phyloP scores from a whole-genome alignment of 1,140 invertebrate species.

The Diorhabda elongata region DNA sequence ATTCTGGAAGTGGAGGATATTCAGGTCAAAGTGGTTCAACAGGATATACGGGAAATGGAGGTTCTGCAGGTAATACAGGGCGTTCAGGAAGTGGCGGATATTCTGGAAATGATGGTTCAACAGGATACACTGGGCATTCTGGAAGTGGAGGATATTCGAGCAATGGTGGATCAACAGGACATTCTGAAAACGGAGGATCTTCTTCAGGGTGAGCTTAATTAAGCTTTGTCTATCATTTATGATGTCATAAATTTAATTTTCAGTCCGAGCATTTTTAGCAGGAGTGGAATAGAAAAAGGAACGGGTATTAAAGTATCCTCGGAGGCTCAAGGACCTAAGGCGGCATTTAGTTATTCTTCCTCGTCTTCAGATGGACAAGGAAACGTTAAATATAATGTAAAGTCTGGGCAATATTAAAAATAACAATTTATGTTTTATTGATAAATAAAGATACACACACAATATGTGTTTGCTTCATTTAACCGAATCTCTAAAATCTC shows the following conservation, averaged over 20 bases:
- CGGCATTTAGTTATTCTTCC: conserved; percentile 39
- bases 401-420: conserved; percentile 40
- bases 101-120: too few species aligned
- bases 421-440: not conserved
- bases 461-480: not conserved
- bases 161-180: too few species aligned
- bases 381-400: conserved; percentile 38
- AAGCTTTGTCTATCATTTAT: too few species aligned
- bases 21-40: not conserved
- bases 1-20: conserved; percentile 12
- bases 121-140: too few species aligned
- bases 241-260: conserved; percentile 5
- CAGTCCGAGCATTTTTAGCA: conserved; percentile 37
- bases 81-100: conserved; percentile 7
- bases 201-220: too few species aligned
- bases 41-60: conserved; percentile 26
- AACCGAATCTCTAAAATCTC: too few species aligned
- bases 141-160: too few species aligned
- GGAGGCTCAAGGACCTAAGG: conserved; percentile 35
- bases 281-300: conserved; percentile 38
- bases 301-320: conserved; percentile 35
- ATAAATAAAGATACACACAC: not conserved
- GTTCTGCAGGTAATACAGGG: conserved; percentile 28
- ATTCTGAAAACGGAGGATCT: too few species aligned
- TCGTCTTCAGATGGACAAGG: conserved; percentile 36